Base-by-base conservation (phyloP, 2,113 vertebrate species). In the Brachyhypopomus gauderio region DNA sequence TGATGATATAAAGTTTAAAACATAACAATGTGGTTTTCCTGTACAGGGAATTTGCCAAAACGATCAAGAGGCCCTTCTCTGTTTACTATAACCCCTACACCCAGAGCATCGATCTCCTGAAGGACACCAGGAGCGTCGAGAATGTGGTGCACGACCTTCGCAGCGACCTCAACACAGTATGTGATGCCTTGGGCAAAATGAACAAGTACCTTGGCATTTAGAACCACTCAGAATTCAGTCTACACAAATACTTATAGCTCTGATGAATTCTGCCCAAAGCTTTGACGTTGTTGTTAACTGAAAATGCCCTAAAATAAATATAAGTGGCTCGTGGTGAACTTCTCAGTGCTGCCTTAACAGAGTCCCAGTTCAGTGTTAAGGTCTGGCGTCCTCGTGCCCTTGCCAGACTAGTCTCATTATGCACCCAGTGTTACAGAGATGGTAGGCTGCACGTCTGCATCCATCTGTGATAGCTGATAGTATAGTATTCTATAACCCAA, bases 1-100 rank as follows among this genome's bases (percentile, higher is more conserved):
- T 45, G 19, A 3, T 19, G 2, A 5, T 62, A 36, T 71, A 5
- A 67, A 5, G 19, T 3, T n/a, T 38, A 45, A 38, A 17, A n/a
- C 22, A 0, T 69, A 9, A 72, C 30, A 20, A 1, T 2, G 12
- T 7, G 22, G n/a, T 34, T 48, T 72, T 85, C 88, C 85, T 85
- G 82, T 88, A 30, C 92, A 99, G 98, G 84, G 97, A 99, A 75
- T 99, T 98, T 3, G 97, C 98, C 3, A 98, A 97, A 92, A 95
- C 94, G 6, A 98, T 99, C 85, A 95, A 94, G 86, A 92, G 98
- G 22, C 97, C 97, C 12, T 99, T 98, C 91, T 98, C 96, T 0
- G 96, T 99, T n/a, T 96, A 97, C 91, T 99, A 98, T 91, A 97
- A 99, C 90, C 97, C 98, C 6, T 98, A 98, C 83, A 99, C 98